These are phyloP conservation scores for Agonopterix arenella DNA, from an alignment of 2,888 invertebrate genomes.

Conservation along the genomic window DNA sequence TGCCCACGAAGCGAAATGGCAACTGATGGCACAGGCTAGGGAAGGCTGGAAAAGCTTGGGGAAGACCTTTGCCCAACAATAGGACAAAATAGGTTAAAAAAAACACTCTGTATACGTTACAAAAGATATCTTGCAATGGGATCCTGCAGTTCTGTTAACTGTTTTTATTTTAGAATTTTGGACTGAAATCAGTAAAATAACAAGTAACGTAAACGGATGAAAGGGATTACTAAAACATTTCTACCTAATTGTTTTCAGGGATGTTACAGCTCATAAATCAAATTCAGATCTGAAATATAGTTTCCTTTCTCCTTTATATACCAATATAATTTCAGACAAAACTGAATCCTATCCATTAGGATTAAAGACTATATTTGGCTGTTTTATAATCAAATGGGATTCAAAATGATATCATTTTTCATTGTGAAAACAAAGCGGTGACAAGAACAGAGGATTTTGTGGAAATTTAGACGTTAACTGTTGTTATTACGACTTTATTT, in stretches of 20 bases:
- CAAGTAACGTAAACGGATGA: too few relatives aligned
- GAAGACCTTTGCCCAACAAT: too few relatives aligned
- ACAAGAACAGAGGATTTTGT: neutral
- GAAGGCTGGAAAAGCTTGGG: too few relatives aligned
- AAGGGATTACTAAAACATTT: neutral
- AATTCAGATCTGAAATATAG: slow-evolving; percentile 8
- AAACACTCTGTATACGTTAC: too few relatives aligned
- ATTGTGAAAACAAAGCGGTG: neutral
- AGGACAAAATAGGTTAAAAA: too few relatives aligned
- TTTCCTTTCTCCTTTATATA: slow-evolving; percentile 2
- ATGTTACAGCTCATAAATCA: slow-evolving; percentile 8
- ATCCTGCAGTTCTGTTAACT: too few relatives aligned
- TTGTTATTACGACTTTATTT: too few relatives aligned
- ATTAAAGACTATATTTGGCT: neutral
- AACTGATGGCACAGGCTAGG: too few relatives aligned
- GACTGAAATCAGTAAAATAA: too few relatives aligned
- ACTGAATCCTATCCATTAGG: neutral
- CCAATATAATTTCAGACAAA: neutral
- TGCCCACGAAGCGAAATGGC: too few relatives aligned
- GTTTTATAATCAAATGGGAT: neutral
- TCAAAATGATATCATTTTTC: slow-evolving; percentile 1
- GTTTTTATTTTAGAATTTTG: too few relatives aligned
- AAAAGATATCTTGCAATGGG: too few relatives aligned
- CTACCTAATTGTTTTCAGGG: slow-evolving; percentile 6
- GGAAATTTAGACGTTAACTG: neutral